Evolutionary conservation across 2,113 vertebrate species (phyloP).

Genomic region (Jaculus jaculus): DNA sequence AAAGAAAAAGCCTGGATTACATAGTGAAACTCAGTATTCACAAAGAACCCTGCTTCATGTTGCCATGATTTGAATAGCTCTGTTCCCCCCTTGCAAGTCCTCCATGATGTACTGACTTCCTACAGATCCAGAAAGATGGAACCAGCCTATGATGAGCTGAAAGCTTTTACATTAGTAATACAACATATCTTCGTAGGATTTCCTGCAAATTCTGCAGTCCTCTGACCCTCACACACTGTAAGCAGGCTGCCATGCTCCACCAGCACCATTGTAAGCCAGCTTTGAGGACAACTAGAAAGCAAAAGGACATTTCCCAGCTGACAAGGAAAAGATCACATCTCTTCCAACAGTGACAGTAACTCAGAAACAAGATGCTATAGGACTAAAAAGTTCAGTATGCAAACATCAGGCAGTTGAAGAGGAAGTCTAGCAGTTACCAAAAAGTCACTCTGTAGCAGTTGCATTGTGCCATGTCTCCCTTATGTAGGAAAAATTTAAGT

Average conservation of each 20-base stretch:
- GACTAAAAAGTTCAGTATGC: slow-evolving; percentile 96
- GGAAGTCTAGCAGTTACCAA: slow-evolving; percentile 94
- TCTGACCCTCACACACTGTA: slow-evolving; percentile 90
- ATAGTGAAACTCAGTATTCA: background rate
- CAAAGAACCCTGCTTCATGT: background rate
- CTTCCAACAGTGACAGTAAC: slow-evolving; percentile 93
- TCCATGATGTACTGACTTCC: background rate
- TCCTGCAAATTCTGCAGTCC: slow-evolving; percentile 92
- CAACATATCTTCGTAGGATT: slow-evolving; percentile 98
- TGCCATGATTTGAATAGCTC: background rate
- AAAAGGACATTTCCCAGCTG: slow-evolving; percentile 92
- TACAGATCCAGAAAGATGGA: background rate
- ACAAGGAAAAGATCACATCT: slow-evolving; percentile 94
- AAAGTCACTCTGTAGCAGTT: slow-evolving; percentile 95
- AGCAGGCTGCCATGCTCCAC: slow-evolving; percentile 96
- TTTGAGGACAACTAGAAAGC: slow-evolving; percentile 96
- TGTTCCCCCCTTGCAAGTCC: background rate
- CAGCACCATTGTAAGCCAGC: slow-evolving; percentile 96
- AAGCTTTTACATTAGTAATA: slow-evolving; percentile 82
- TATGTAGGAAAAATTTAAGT: slow-evolving; percentile 95
- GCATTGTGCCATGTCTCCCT: slow-evolving; percentile 96
- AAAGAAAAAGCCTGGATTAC: no score
- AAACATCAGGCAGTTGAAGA: slow-evolving; percentile 93
- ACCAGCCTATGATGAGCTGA: background rate
- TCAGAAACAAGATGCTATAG: slow-evolving; percentile 95